Evolutionary conservation across 2,888 invertebrate species (phyloP).

Genomic region (Bursaphelenchus okinawaensis): DNA sequence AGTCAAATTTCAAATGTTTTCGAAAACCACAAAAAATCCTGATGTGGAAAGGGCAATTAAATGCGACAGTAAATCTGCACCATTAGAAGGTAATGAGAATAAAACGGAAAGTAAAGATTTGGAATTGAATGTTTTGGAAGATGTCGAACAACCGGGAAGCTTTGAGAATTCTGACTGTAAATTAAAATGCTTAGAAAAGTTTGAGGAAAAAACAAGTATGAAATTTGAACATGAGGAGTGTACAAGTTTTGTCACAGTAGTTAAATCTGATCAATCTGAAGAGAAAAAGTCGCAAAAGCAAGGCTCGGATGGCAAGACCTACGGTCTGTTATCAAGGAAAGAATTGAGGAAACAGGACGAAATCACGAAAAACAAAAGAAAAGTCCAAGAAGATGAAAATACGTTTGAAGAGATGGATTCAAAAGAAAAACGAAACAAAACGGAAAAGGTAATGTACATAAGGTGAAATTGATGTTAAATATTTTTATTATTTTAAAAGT

Average conservation of each 20-base stretch:
- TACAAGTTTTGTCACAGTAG: too few relatives aligned
- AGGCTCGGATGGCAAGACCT: background rate
- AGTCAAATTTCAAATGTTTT: constrained; percentile 17
- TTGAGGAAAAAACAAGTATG: too few relatives aligned
- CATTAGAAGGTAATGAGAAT: background rate
- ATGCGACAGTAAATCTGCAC: background rate
- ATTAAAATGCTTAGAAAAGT: too few relatives aligned
- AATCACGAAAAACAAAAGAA: constrained; percentile 18
- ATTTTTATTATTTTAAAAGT: too few relatives aligned
- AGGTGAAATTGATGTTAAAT: too few relatives aligned
- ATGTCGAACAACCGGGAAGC: too few relatives aligned
- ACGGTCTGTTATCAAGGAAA: constrained; percentile 24
- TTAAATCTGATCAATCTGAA: background rate
- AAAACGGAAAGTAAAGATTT: background rate
- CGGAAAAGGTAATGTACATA: background rate
- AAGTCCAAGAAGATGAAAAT: constrained; percentile 13
- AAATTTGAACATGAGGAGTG: background rate
- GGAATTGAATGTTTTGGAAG: background rate
- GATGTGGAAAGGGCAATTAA: background rate
- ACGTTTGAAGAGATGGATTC: constrained; percentile 7
- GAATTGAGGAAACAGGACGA: constrained; percentile 17
- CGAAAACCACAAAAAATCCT: background rate
- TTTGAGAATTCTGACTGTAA: too few relatives aligned
- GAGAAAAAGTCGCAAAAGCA: background rate
- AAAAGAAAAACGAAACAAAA: constrained; percentile 7